Evolutionary conservation across 2,113 vertebrate genomes (phyloP), one percentile per base, ranked within the genome.

Genomic region (Myocastor coypus): DNA sequence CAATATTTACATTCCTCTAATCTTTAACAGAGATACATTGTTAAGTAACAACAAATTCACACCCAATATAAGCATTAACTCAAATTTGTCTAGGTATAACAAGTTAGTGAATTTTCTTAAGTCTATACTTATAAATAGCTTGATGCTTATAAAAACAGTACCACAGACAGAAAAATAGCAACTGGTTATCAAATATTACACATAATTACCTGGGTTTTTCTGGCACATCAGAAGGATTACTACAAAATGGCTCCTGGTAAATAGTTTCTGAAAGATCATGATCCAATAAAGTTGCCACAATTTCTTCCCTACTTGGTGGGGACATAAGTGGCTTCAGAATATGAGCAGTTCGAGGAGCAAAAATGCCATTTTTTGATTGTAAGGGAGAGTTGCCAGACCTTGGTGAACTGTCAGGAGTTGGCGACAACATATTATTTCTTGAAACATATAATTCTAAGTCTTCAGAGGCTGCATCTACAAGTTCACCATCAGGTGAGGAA

Each of bases 321-420:
- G 99, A 99, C 99, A 99, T 99, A 37, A 99, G 99, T 77, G 99
- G 99, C 97, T 99, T 99, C 96, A 99, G 99, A 89, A 99, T 98
- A 96, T 99, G 99, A 92, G 99, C 99, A 46, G 98, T 97, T 71
- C 99, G 99, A 97, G 98, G 98, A 55, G 98, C 98, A 95, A 99
- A 99, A 97, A 97, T 99, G 83, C 98, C 98, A 85, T 98, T 98
- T 97, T 99, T 99, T 82, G 99, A 98, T 8, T 99, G 99, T 46
- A 99, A 99, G 8, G 99, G 98, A n/a, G 99, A 99, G 98, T 98
- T 99, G 96, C 99, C 97, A 89, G 99, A 99, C 94, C 99, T 98
- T 22, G 99, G 99, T 5, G 99, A 99, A 97, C 99, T 99, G 88
- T 99, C 99, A 50, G 99, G 99, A 34, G 99, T 99, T 96, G 99